Evolutionary conservation across 2,888 invertebrate species (phyloP).

Genomic region (Mesochorus sp.): DNA sequence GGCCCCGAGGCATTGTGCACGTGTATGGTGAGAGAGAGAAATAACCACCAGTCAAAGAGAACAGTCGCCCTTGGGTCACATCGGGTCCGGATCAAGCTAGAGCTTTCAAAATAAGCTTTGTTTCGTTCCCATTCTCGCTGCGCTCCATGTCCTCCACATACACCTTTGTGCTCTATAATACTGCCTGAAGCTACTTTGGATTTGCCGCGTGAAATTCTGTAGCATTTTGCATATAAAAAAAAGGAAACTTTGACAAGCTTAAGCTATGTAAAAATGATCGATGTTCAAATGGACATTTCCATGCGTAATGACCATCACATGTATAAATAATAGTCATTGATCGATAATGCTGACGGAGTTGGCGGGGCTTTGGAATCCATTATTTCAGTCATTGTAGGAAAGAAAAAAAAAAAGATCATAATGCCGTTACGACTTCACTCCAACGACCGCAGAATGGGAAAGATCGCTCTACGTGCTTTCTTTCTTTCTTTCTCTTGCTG

Average conservation of each 20-base stretch:
- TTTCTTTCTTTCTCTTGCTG: conserved; percentile 25
- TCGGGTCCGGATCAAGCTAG: conserved; percentile 55
- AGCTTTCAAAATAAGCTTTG: conserved; percentile 61
- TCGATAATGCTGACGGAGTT: neutral
- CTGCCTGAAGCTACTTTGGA: conserved; percentile 30
- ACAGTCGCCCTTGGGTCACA: conserved; percentile 53
- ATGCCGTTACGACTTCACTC: conserved; percentile 32
- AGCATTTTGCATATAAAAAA: neutral
- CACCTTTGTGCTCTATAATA: conserved; percentile 37
- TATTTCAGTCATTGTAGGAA: neutral
- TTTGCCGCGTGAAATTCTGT: neutral
- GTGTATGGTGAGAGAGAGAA: neutral
- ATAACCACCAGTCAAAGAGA: conserved; percentile 60
- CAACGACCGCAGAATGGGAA: conserved; percentile 51
- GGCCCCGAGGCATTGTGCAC: conserved; percentile 49
- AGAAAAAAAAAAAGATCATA: conserved; percentile 19
- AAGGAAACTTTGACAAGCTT: conserved; percentile 9
- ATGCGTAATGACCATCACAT: neutral
- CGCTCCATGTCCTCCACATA: conserved; percentile 7
- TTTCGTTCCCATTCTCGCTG: conserved; percentile 42
- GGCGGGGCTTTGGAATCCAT: conserved; percentile 13
- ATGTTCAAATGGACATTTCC: neutral
- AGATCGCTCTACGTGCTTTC: conserved; percentile 44
- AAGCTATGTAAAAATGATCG: neutral
- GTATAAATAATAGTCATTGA: neutral